phyloP scores from a whole-genome alignment of 2,113 vertebrate species.

The Percina caprodes region DNA sequence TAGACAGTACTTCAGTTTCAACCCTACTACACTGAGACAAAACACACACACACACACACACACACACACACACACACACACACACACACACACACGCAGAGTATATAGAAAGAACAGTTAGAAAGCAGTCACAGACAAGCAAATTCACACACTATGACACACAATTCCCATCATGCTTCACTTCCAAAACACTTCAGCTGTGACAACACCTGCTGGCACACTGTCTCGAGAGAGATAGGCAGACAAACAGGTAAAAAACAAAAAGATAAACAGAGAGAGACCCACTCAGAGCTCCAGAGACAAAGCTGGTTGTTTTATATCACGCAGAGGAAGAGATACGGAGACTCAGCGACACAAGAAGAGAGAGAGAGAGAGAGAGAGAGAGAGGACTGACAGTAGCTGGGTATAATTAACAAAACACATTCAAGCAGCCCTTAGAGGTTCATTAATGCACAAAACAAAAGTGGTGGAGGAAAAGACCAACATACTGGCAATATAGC shows the following conservation, averaged over 20 bases:
- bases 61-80: background rate
- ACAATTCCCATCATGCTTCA: slow-evolving; percentile 9
- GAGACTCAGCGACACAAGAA: background rate
- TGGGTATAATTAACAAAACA: background rate
- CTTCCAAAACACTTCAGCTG: slow-evolving; percentile 20
- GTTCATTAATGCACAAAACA: background rate
- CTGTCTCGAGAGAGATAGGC: slow-evolving; percentile 21
- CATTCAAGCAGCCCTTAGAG: background rate
- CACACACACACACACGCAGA: background rate
- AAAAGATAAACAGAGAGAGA: background rate
- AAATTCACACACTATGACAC: background rate
- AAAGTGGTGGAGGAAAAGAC: background rate
- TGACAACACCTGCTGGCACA: slow-evolving; percentile 14
- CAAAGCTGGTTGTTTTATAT: background rate
- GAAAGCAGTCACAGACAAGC: background rate
- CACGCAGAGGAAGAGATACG: background rate
- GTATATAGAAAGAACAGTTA: background rate
- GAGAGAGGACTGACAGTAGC: background rate
- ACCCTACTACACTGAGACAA: background rate
- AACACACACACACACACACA: background rate
- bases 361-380: background rate
- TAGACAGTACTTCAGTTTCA: background rate
- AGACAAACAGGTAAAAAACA: background rate
- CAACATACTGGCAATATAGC: background rate
- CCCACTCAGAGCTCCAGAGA: background rate